A percentile compares a stretch with the other conserved stretches of the same genome.
These are phyloP conservation scores for Paratilapia polleni DNA, from an alignment of 2,113 vertebrate species.

Conservation along the genomic window DNA sequence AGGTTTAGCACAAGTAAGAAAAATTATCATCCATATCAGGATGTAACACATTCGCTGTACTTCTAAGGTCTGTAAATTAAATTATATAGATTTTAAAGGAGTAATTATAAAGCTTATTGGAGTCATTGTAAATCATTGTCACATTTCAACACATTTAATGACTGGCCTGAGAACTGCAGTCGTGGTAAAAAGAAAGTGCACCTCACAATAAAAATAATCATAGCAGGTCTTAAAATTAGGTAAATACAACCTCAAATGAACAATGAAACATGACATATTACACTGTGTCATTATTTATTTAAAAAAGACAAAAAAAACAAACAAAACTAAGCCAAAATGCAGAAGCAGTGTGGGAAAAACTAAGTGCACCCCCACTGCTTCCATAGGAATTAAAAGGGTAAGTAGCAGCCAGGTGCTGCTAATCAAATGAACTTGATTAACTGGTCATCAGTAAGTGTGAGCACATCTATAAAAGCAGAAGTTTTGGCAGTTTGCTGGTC, in stretches of 20 bases:
- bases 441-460: not conserved
- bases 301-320: no score
- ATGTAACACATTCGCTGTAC: not conserved
- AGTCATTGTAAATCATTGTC: not conserved
- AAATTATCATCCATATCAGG: not conserved
- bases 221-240: no score
- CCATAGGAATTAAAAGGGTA: not conserved
- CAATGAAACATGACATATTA: no score
- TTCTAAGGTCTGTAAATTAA: not conserved
- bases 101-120: not conserved
- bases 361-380: rapidly evolving
- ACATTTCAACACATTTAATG: not conserved
- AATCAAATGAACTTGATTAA: not conserved
- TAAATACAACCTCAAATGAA: not conserved
- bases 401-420: not conserved
- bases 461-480: not conserved
- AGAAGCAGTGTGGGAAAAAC: not conserved
- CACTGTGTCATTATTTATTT: not conserved
- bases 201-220: no score
- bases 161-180: not conserved
- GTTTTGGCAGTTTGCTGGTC: not conserved
- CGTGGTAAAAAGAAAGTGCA: no score
- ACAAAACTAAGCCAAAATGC: not conserved
- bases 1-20: slow-evolving; percentile 79
- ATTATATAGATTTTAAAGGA: not conserved